Conservation (phyloP, 2,113 vertebrate genomes). For the Megaleporinus macrocephalus region DNA sequence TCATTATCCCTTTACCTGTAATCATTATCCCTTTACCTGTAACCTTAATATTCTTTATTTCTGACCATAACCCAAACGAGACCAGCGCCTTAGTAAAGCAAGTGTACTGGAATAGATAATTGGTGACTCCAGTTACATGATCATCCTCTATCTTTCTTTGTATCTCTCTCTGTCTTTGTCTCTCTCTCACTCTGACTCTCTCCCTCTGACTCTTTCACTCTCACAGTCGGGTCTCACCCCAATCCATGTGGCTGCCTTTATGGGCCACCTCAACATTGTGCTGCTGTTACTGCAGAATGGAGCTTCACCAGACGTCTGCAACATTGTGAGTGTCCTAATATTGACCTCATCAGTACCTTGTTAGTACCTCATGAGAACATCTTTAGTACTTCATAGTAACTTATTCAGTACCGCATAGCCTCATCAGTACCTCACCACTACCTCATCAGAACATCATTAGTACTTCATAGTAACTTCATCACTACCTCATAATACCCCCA, state of each 20-base stretch:
- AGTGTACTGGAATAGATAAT: too few species aligned
- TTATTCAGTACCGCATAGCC: too few species aligned
- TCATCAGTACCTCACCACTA: too few species aligned
- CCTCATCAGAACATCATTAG: not conserved
- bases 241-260: conserved; percentile 98
- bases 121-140: not conserved
- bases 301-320: conserved; percentile 95
- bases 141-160: not conserved
- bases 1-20: too few species aligned
- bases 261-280: conserved; percentile 99
- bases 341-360: not conserved
- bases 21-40: too few species aligned
- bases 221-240: conserved; percentile 96
- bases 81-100: too few species aligned
- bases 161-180: not conserved
- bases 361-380: not conserved
- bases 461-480: not conserved
- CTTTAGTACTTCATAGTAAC: too few species aligned
- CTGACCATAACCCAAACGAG: too few species aligned
- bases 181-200: not conserved
- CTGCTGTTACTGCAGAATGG: conserved; percentile 97
- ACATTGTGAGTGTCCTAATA: conserved; percentile 88
- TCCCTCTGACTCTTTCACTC: not conserved
- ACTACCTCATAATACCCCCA: not conserved
- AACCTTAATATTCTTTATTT: too few species aligned